phyloP scores from a whole-genome alignment of 2,888 invertebrate genomes.

The Tortricodes alternella region DNA sequence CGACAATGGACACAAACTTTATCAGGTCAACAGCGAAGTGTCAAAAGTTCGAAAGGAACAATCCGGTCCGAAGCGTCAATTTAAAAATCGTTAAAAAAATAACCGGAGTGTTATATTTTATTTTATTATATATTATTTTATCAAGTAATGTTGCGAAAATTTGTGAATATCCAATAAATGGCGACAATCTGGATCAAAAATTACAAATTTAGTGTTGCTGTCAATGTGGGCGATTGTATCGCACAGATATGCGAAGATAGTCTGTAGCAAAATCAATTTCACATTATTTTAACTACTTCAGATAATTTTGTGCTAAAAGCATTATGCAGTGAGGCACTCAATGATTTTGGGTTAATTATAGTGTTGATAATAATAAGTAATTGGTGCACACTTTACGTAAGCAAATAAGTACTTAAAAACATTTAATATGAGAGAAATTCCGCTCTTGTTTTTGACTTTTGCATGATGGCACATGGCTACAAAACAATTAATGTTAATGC shows the following conservation, averaged over 20 bases:
- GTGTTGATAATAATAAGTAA: conserved; percentile 33
- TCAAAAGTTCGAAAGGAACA: conserved; percentile 70
- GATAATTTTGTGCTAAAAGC: conserved; percentile 1
- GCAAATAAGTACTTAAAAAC: conserved; percentile 16
- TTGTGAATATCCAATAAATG: conserved; percentile 24
- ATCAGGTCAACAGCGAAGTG: conserved; percentile 60
- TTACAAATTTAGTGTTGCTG: conserved; percentile 8
- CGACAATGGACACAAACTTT: conserved; percentile 51
- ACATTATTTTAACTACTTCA: background rate
- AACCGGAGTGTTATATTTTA: conserved; percentile 40
- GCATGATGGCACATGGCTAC: background rate
- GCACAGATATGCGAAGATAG: background rate
- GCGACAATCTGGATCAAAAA: conserved; percentile 26
- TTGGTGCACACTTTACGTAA: conserved; percentile 12
- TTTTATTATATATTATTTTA: conserved; percentile 24
- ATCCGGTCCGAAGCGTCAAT: conserved; percentile 54
- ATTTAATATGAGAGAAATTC: background rate
- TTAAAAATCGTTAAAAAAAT: conserved; percentile 72
- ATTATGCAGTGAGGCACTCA: conserved; percentile 32
- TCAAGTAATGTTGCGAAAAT: conserved; percentile 24
- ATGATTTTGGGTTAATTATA: conserved; percentile 44
- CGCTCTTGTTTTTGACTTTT: background rate
- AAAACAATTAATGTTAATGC: too few relatives aligned
- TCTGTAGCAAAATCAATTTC: background rate
- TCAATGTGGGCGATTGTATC: background rate